phyloP scores from a whole-genome alignment of 2,888 invertebrate species.

The Eudasyphora cyanicolor region DNA sequence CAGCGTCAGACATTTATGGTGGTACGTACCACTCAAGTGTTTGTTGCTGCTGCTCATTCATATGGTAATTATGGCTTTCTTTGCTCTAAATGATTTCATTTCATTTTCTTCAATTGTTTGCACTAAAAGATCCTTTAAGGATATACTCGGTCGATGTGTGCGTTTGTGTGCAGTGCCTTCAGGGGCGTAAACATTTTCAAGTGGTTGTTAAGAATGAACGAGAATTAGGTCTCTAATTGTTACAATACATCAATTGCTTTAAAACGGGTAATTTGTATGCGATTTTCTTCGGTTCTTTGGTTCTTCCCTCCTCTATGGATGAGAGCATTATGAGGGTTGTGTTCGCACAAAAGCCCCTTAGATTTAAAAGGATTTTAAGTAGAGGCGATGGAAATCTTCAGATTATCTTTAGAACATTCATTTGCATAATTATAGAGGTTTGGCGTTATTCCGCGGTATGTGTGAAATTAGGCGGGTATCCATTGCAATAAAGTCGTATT shows the following conservation, averaged over 20 bases:
- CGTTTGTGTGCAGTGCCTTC: conserved; percentile 42
- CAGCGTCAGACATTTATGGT: conserved; percentile 44
- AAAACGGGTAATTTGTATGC: conserved; percentile 26
- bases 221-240: conserved; percentile 60
- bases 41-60: conserved; percentile 61
- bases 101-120: conserved; percentile 55
- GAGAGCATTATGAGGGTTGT: conserved; percentile 55
- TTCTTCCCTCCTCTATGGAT: neutral
- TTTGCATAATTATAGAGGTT: too few species aligned
- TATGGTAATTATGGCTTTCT: conserved; percentile 59
- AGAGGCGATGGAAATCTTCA: neutral
- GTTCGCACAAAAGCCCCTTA: neutral
- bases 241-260: conserved; percentile 27
- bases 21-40: conserved; percentile 59
- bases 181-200: conserved; percentile 58
- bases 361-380: neutral
- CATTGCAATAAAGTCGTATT: neutral
- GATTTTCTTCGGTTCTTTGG: too few species aligned
- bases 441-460: neutral
- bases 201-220: conserved; percentile 58
- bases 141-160: neutral
- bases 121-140: conserved; percentile 1
- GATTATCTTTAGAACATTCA: neutral
- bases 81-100: conserved; percentile 47
- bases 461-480: neutral